phyloP scores from a whole-genome alignment of 2,888 invertebrate genomes.

The Orchesellides sinensis region DNA sequence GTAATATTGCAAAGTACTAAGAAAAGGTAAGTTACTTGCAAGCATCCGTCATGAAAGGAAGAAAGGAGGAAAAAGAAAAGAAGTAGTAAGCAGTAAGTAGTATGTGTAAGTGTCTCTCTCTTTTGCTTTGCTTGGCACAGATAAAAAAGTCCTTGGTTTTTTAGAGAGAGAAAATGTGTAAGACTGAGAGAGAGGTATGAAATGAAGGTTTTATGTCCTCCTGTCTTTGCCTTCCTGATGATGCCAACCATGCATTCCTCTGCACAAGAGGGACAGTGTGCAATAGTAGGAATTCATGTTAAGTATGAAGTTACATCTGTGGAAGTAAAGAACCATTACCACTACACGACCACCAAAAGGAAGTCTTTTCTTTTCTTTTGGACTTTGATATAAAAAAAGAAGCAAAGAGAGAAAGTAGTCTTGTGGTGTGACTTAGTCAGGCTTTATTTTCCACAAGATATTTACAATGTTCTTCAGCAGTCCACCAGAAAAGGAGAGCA shows the following conservation, averaged over 20 bases:
- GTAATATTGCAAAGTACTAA: slow-evolving; percentile 42
- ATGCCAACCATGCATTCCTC: slow-evolving; percentile 61
- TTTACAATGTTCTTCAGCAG: slow-evolving; percentile 56
- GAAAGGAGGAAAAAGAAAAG: slow-evolving; percentile 18
- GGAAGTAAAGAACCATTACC: slow-evolving; percentile 62
- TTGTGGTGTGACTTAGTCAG: slow-evolving; percentile 66
- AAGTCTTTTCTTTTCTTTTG: slow-evolving; percentile 50
- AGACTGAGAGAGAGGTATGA: slow-evolving; percentile 57
- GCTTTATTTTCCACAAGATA: slow-evolving; percentile 65
- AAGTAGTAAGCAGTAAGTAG: slow-evolving; percentile 59
- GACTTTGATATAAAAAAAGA: slow-evolving; percentile 60
- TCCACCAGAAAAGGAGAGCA: slow-evolving; percentile 31
- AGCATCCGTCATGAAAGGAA: slow-evolving; percentile 53
- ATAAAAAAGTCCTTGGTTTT: slow-evolving; percentile 60
- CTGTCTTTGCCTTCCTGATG: slow-evolving; percentile 59
- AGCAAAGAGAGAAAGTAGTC: slow-evolving; percentile 56
- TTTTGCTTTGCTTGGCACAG: slow-evolving; percentile 59
- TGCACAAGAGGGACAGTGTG: slow-evolving; percentile 49
- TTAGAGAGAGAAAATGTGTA: slow-evolving; percentile 45
- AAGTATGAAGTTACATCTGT: slow-evolving; percentile 46
- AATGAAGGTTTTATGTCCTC: slow-evolving; percentile 66
- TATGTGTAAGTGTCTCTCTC: slow-evolving; percentile 61
- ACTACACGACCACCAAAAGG: slow-evolving; percentile 60
- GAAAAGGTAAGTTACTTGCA: slow-evolving; percentile 57
- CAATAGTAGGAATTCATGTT: too few species aligned